Evolutionary conservation across 2,797 vertebrate species (phyloP), one percentile per base, ranked within the genome.

Genomic region (Sebastes kiyomatsui): DNA sequence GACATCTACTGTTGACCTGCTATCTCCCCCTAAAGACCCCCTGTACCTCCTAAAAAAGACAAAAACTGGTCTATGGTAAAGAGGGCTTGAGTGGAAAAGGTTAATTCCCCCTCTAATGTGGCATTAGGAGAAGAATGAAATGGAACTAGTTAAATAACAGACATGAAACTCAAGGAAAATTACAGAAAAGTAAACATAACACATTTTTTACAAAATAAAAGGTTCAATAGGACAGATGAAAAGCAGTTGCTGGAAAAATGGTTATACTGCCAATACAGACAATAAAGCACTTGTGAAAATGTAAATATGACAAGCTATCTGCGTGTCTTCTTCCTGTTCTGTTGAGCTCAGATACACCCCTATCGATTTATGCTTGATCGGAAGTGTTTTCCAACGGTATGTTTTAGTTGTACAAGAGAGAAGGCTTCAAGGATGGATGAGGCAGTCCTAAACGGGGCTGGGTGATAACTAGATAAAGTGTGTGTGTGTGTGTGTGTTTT

Each of bases 401-500:
- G 13, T 33, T 79, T 56, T 11, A 13, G 20, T 33, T 46, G 9
- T 12, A 25, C 13, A 74, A 72, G 22, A 60, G 8, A 32, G n/a
- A 56, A 55, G 16, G 42, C 14, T 7, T 18, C 16, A 0, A 16
- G 46, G 46, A 49, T 49, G 46, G 46, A 49, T 49, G 46, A 20
- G 1, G 18, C 18, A 8, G 7, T 61, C 16, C 23, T 4, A 52
- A 55, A 72, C 3, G 2, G 27, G 10, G 30, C n/a, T 20, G 16
- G 30, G 22, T 65, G 28, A 56, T 46, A 33, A 7, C 16, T 38
- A 7, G 8, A 67, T 59, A 1, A 77, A 59, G 20, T 66, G 42
- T 27, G 64, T 64, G 32, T 27, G 64, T 27, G 64, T 64, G 32
- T 27, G 64, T 64, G 33, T 66, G 1, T 78, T 49, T 79, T 86